phyloP scores from a whole-genome alignment of 2,888 invertebrate genomes.

The Rosalia funebris region DNA sequence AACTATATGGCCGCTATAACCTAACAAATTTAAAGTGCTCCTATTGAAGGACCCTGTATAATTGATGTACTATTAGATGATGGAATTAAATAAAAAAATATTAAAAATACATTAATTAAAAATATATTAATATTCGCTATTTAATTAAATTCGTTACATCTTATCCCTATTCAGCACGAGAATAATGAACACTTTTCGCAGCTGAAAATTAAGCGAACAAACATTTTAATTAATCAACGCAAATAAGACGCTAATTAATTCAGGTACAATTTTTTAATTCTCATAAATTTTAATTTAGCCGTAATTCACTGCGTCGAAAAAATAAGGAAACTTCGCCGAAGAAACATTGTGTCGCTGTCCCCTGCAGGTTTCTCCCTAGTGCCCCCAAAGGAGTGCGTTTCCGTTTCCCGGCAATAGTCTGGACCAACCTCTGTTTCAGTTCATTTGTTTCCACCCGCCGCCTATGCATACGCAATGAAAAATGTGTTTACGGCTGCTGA shows the following conservation, averaged over 20 bases:
- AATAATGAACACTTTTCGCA: neutral
- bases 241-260: slow-evolving; percentile 10
- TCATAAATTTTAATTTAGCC: slow-evolving; percentile 21
- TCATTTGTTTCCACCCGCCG: slow-evolving; percentile 44
- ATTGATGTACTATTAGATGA: too few relatives aligned
- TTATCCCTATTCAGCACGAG: neutral
- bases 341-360: slow-evolving; percentile 25
- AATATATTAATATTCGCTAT: too few relatives aligned
- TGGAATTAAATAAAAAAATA: too few relatives aligned
- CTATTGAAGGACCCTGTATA: too few relatives aligned
- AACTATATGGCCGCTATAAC: too few relatives aligned
- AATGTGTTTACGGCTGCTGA: slow-evolving; percentile 47
- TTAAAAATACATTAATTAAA: too few relatives aligned
- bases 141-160: too few relatives aligned
- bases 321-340: slow-evolving; percentile 17
- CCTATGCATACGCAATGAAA: slow-evolving; percentile 48
- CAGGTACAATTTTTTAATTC: slow-evolving; percentile 4
- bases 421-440: slow-evolving; percentile 39
- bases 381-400: slow-evolving; percentile 34
- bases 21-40: too few relatives aligned
- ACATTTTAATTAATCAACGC: slow-evolving; percentile 1
- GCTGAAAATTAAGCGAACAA: neutral
- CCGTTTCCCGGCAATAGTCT: slow-evolving; percentile 41
- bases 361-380: slow-evolving; percentile 19
- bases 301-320: slow-evolving; percentile 15